A percentile compares a stretch with the other conserved stretches of the same genome.
These are phyloP conservation scores for Propithecus coquereli DNA, from an alignment of 2,113 vertebrate species.

Conservation along the genomic window DNA sequence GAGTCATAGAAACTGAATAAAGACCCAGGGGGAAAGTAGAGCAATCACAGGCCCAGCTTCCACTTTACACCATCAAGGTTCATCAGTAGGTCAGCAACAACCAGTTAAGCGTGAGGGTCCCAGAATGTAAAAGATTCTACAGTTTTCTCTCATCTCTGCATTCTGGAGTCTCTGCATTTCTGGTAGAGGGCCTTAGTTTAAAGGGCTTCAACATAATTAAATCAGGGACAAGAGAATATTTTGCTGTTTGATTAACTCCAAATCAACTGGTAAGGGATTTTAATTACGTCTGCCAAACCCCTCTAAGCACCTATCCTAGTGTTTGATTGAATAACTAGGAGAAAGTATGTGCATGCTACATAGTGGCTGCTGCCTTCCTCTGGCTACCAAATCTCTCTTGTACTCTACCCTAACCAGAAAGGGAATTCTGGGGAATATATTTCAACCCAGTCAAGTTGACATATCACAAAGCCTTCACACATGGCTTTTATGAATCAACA, in stretches of 20 bases:
- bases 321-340: background rate
- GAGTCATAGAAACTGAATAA: background rate
- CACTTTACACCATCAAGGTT: background rate
- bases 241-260: background rate
- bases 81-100: background rate
- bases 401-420: background rate
- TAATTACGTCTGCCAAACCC: background rate
- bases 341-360: accelerated
- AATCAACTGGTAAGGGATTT: background rate
- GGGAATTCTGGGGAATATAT: background rate
- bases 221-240: background rate
- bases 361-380: background rate
- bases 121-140: background rate
- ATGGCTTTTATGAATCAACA: background rate
- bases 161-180: background rate
- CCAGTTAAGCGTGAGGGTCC: accelerated
- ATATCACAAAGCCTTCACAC: background rate
- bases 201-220: background rate
- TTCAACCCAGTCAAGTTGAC: background rate
- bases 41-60: background rate
- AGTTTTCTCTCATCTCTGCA: background rate
- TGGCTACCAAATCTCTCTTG: background rate
- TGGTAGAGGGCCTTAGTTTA: background rate
- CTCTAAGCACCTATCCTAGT: background rate
- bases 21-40: background rate